Base-by-base conservation (phyloP, 2,797 vertebrate species). In the Staurois parvus region DNA sequence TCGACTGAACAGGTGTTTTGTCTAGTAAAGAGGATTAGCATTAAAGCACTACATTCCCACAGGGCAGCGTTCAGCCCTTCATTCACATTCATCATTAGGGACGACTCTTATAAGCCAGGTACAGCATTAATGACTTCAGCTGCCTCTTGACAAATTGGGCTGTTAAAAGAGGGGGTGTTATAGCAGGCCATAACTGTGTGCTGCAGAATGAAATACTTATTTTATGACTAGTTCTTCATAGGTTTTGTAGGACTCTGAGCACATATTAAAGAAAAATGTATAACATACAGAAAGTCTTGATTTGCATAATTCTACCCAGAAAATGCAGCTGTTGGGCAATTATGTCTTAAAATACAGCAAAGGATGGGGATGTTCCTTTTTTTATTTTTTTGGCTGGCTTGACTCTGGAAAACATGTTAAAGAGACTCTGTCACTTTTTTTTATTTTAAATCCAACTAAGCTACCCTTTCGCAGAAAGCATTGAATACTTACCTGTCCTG, bases 141-240 rank as follows among this genome's bases (percentile, higher is more conserved):
- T 82, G 79, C 59, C 30, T 76, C 84, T 77, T 86, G 84, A 86
- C 84, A 86, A 86, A 86, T 86, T 86, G 79, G 74, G 72, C 69
- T 86, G 84, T 86, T 85, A 86, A 86, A 81, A 72, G 84, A 82
- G 67, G 76, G 45, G 56, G 69, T 82, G 73, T 73, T 37, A 79
- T 72, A 34, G 59, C 48, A 52, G 56, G 79, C 30, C 24, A 74
- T 30, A 73, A 45, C 45, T 66, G 32, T 64, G 75, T 24, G 19
- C 75, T 29, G 76, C 34, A 70, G 59, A 84, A 52, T 77, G 34
- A 85, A 85, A 75, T 74, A 69, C 45, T 17, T 75, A 19, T 37
- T 75, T 85, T 81, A 70, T 85, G 72, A 81, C 64, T 34, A 28
- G 82, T 48, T 24, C 77, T 79, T 48, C 40, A 48, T 45, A 26